Base-by-base conservation (phyloP, 2,113 vertebrate species). In the Bettongia penicillata region DNA sequence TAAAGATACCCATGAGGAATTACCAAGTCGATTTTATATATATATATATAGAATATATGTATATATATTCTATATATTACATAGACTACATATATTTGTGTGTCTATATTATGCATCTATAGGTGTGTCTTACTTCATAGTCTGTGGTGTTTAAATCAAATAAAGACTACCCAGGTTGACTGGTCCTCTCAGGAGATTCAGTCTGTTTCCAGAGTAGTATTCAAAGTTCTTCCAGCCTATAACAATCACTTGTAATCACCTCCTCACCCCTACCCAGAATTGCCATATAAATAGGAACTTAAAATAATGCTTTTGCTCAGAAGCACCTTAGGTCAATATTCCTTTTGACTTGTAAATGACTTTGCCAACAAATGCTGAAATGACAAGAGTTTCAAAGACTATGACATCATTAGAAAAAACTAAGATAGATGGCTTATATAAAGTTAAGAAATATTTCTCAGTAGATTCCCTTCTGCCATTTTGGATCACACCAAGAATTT, bases 361-460 rank as follows among this genome's bases (percentile, higher is more conserved):
- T 77, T 7, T n/a, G 14, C 5, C 68, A n/a, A 68, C 37, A 77
- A 16, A 16, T n/a, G 14, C 19, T 16, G 19, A 77, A 77, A n/a
- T 77, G 68, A 14, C 16, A 43, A 8, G 31, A 77, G 0, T 43
- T 84, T 84, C n/a, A 43, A 84, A 84, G 19, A 84, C 68, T 43
- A 37, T 68, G n/a, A 43, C 7, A 23, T 84, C 68, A 84, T 84
- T 84, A 43, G 68, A 84, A 84, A 43, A 77, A 77, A 77, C 5
- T 90, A 12, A 96, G 93, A 92, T 61, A 84, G 51, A 55, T 61
- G 52, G 19, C 23, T 84, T 43, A 90, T 11, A 93, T 55, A 12
- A 57, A 95, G 91, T 91, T 48, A 95, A 92, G 25, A 95, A 84
- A 3, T 91, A 91, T 48, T 93, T 94, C 12, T 93, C 37, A 92